Base-by-base conservation (phyloP, 2,113 vertebrate genomes). In the Sturnira hondurensis region DNA sequence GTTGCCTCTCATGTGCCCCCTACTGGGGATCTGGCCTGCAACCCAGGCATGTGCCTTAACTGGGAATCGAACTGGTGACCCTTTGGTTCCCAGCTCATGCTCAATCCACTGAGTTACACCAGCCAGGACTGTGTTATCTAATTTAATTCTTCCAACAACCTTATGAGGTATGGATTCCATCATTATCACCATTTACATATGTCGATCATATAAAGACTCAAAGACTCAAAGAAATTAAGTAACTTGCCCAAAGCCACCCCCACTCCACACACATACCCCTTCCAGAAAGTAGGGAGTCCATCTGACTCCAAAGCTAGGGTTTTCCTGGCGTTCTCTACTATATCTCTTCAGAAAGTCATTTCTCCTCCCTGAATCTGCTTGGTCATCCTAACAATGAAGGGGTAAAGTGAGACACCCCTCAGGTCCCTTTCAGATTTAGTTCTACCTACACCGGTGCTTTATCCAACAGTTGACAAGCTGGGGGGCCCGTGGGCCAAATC, bases 201-300 rank as follows among this genome's bases (percentile, higher is more conserved):
- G 9, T 17, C 63, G 74, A 73, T 38, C 41, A 71, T 67, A 71
- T 22, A 73, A 86, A 95, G 22, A 26, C 22, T 68, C 28, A n/a
- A n/a, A n/a, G n/a, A n/a, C 54, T n/a, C n/a, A n/a, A 92, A 95
- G 74, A 87, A 94, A 85, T 84, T 63, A 68, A 91, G 54, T 17
- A 74, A 85, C 9, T 86, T 80, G 28, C 22, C 73, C 58, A 78
- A 78, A 91, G 61, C 76, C n/a, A 90, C 11, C 31, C 22, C 26
- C 26, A 4, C 26, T 63, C 36, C 16, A 80, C 6, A 33, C 12
- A 15, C 13, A 15, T 7, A 33, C 17, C 8, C 19, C 33, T 36
- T 24, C 33, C 52, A 90, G 80, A 74, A 87, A 93, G 50, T 26
- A 76, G 16, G 43, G 74, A 63, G 28, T 85, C 24, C 19, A 0